Conservation (phyloP, 1,140 invertebrate genomes). For the Aphelenchoides avenae region DNA sequence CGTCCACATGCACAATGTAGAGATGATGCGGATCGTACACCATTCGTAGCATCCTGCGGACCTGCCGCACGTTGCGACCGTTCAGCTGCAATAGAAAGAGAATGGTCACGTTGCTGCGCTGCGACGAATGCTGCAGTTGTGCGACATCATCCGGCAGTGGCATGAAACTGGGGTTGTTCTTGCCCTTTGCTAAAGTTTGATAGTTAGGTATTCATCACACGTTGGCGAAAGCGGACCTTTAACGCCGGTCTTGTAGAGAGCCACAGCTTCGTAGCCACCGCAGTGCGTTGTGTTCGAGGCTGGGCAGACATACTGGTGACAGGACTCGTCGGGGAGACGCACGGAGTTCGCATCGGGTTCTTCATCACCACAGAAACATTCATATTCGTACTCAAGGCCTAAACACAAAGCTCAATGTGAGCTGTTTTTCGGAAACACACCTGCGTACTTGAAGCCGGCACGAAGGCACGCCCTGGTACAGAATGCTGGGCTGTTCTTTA, state of each 20-base stretch:
- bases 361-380: slow-evolving; percentile 49
- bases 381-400: slow-evolving; percentile 43
- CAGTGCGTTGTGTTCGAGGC: slow-evolving; percentile 18
- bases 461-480: slow-evolving; percentile 42
- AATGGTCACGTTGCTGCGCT: slow-evolving; percentile 67
- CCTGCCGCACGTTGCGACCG: slow-evolving; percentile 85
- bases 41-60: slow-evolving; percentile 79
- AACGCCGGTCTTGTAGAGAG: slow-evolving; percentile 49
- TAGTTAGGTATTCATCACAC: not conserved
- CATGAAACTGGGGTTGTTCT: slow-evolving; percentile 8
- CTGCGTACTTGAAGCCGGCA: slow-evolving; percentile 38
- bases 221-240: slow-evolving; percentile 22
- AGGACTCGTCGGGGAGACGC: slow-evolving; percentile 10
- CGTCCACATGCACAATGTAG: slow-evolving; percentile 96
- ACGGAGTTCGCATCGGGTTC: slow-evolving; percentile 12
- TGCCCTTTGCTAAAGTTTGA: slow-evolving; percentile 5
- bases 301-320: slow-evolving; percentile 34
- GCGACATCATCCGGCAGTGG: slow-evolving; percentile 27
- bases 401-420: slow-evolving; percentile 8
- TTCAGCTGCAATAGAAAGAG: slow-evolving; percentile 92
- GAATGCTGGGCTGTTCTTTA: slow-evolving; percentile 20
- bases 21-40: slow-evolving; percentile 83
- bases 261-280: slow-evolving; percentile 44
- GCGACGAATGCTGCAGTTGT: slow-evolving; percentile 14
- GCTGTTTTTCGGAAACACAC: slow-evolving; percentile 20